phyloP scores from a whole-genome alignment of 2,113 vertebrate species.

The Strix uralensis region DNA sequence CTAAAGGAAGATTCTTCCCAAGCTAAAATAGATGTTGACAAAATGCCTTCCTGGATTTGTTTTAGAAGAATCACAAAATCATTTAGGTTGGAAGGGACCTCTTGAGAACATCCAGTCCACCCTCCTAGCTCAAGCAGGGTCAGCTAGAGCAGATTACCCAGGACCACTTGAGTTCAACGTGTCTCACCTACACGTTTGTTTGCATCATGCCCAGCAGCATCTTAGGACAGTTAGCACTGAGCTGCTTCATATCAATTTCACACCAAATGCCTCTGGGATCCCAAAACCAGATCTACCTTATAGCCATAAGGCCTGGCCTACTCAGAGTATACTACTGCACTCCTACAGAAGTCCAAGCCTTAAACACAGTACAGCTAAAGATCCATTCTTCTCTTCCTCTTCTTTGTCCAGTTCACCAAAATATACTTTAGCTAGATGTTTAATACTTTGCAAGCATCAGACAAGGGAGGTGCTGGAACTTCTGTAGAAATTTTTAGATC shows the following conservation, averaged over 20 bases:
- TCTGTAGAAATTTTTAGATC: background rate
- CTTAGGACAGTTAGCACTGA: background rate
- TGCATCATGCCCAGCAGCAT: background rate
- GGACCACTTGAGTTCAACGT: background rate
- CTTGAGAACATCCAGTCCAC: background rate
- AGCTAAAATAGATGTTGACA: background rate
- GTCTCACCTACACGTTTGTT: background rate
- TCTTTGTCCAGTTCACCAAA: background rate
- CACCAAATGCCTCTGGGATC: background rate
- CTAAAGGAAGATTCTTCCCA: background rate
- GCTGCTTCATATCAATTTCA: background rate
- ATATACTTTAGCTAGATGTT: background rate
- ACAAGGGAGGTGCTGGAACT: background rate
- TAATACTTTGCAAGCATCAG: background rate
- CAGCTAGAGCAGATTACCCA: background rate
- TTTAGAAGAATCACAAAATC: background rate
- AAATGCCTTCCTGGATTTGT: background rate
- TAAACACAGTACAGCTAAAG: background rate
- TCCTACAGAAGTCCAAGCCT: background rate
- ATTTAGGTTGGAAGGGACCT: background rate
- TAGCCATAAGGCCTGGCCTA: background rate
- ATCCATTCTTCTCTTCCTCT: background rate
- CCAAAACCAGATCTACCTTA: background rate
- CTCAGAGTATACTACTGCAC: too few relatives aligned
- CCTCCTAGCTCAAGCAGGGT: background rate